A percentile compares a stretch with the other conserved stretches of the same genome.
These are phyloP conservation scores for Tetramorium bicarinatum DNA, from an alignment of 2,888 invertebrate genomes.

Conservation along the genomic window DNA sequence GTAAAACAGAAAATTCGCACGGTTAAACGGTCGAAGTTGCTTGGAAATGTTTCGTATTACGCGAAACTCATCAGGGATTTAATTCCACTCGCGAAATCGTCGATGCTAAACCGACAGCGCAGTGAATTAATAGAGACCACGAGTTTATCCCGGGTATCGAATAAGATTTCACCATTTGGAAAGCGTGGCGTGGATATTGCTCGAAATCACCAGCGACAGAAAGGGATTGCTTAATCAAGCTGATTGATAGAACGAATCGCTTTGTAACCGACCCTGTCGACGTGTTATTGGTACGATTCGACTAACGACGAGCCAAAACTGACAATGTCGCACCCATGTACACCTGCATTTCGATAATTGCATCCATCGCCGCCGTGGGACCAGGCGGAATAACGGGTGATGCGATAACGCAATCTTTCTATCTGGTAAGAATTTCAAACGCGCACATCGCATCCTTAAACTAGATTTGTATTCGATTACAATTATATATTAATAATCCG, in stretches of 20 bases:
- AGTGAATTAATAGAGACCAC: conserved; percentile 29
- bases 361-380: conserved; percentile 1
- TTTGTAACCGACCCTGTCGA: conserved; percentile 29
- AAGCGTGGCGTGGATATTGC: conserved; percentile 26
- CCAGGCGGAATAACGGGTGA: conserved; percentile 1
- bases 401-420: not conserved
- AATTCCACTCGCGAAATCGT: conserved; percentile 14
- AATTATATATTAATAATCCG: not conserved
- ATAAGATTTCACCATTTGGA: conserved; percentile 42
- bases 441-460: too few relatives aligned
- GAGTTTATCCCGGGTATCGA: conserved; percentile 18
- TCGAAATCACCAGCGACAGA: conserved; percentile 40
- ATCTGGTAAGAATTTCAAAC: not conserved
- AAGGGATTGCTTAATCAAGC: conserved; percentile 56
- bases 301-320: conserved; percentile 46
- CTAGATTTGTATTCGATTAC: not conserved
- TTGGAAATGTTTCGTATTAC: conserved; percentile 3
- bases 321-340: conserved; percentile 38
- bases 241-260: conserved; percentile 55
- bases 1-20: not conserved
- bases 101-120: not conserved
- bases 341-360: conserved; percentile 53
- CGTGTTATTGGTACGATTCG: conserved; percentile 36
- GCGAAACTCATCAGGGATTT: not conserved
- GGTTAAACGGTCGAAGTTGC: not conserved